Evolutionary conservation across 2,113 vertebrate genomes (phyloP).

Genomic region (Laticauda laticaudata): DNA sequence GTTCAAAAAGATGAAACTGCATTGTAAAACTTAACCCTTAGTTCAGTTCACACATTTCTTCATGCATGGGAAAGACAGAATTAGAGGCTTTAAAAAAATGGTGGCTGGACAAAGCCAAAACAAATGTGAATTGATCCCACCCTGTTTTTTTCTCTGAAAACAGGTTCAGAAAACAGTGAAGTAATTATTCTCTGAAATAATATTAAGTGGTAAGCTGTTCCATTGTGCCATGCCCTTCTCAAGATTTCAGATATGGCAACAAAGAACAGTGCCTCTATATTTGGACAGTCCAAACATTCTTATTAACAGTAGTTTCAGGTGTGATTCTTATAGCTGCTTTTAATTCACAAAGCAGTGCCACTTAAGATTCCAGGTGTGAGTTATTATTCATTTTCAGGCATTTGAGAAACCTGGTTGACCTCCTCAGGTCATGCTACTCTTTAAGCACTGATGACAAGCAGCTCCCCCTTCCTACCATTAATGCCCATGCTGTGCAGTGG

Average conservation of each 20-base stretch:
- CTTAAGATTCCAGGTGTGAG: conserved; percentile 18
- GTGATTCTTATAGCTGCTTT: not conserved
- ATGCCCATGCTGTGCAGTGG: not conserved
- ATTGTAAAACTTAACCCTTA: not conserved
- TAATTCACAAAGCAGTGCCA: not conserved
- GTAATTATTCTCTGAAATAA: not conserved
- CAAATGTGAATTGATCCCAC: not conserved
- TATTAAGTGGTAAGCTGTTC: not conserved
- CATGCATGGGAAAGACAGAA: not conserved
- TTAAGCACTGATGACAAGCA: conserved; percentile 7
- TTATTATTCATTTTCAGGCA: conserved; percentile 33
- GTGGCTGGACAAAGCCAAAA: not conserved
- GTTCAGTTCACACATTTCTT: not conserved
- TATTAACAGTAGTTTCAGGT: not conserved
- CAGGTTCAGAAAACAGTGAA: not conserved
- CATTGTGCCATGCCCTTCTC: not conserved
- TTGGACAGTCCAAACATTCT: not conserved
- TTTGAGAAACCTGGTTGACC: conserved; percentile 16
- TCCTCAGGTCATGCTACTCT: conserved; percentile 6
- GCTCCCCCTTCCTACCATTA: not conserved
- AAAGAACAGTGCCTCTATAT: not conserved
- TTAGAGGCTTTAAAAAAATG: not conserved
- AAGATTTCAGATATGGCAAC: not conserved
- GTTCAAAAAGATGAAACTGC: not conserved
- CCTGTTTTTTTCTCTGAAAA: not conserved